A percentile compares a stretch with the other conserved stretches of the same genome.
These are phyloP conservation scores for Furnarius figulus DNA, from an alignment of 2,113 vertebrate species.

Conservation along the genomic window DNA sequence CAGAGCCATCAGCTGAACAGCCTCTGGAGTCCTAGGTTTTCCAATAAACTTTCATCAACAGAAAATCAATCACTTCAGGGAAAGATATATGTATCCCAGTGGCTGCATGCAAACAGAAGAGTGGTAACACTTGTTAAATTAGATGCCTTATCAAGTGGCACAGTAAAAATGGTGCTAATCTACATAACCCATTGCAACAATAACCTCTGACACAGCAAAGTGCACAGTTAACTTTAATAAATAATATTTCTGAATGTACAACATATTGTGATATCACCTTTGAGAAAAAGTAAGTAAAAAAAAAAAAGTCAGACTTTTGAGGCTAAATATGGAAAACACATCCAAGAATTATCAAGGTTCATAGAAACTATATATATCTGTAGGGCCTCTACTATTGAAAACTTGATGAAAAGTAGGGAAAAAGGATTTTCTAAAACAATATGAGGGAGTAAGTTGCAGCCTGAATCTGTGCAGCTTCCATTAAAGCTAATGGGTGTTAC, in stretches of 20 bases:
- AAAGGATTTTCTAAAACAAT: slow-evolving; percentile 27
- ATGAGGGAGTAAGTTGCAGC: neutral
- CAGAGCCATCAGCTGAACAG: slow-evolving; percentile 5
- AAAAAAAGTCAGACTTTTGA: neutral
- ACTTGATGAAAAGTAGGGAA: neutral
- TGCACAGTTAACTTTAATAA: neutral
- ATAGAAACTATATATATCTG: neutral
- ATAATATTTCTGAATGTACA: neutral
- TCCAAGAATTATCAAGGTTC: neutral
- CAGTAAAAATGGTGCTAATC: neutral
- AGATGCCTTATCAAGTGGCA: neutral
- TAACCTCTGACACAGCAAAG: neutral
- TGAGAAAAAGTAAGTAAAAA: neutral
- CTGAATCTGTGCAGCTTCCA: neutral
- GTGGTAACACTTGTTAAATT: neutral
- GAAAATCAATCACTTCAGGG: slow-evolving; percentile 46
- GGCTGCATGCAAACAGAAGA: neutral
- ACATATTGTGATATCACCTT: neutral
- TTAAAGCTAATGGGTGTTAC: slow-evolving; percentile 14
- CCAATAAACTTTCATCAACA: slow-evolving; percentile 49
- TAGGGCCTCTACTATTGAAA: neutral
- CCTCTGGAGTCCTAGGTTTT: slow-evolving; percentile 23
- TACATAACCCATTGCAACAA: neutral
- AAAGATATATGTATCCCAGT: slow-evolving; percentile 4
- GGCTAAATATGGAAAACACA: neutral